phyloP scores from a whole-genome alignment of 2,888 invertebrate species.

The Spatulosminthurus flaviceps region DNA sequence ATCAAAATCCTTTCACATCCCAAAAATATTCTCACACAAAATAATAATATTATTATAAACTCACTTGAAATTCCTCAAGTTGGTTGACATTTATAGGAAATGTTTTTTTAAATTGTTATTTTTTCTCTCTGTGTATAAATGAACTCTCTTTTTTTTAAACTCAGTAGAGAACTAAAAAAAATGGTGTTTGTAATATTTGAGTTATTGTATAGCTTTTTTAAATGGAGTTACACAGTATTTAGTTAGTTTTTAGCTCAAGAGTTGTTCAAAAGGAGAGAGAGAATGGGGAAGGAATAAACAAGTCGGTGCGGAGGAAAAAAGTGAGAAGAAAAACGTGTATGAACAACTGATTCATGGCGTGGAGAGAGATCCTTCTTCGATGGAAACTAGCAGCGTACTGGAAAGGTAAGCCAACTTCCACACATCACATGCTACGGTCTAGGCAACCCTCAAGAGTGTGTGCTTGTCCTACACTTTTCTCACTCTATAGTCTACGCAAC shows the following conservation, averaged over 20 bases:
- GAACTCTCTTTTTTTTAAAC: too few species aligned
- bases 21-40: too few species aligned
- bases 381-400: constrained; percentile 61
- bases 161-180: too few species aligned
- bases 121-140: too few species aligned
- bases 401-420: constrained; percentile 43
- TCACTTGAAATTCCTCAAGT: too few species aligned
- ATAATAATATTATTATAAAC: too few species aligned
- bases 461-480: too few species aligned
- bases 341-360: constrained; percentile 33
- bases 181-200: too few species aligned
- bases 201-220: too few species aligned
- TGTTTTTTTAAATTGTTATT: too few species aligned
- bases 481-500: constrained; percentile 6
- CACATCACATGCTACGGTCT: constrained; percentile 29
- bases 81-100: too few species aligned
- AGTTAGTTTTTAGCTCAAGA: not conserved
- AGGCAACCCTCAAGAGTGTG: not conserved
- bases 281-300: not conserved
- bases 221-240: not conserved
- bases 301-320: constrained; percentile 16
- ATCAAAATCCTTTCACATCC: too few species aligned
- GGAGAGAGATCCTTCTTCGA: constrained; percentile 56
- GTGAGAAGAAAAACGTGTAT: constrained; percentile 20
- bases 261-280: not conserved